Conservation (phyloP, 2,797 vertebrate genomes). For the Picus viridis region DNA sequence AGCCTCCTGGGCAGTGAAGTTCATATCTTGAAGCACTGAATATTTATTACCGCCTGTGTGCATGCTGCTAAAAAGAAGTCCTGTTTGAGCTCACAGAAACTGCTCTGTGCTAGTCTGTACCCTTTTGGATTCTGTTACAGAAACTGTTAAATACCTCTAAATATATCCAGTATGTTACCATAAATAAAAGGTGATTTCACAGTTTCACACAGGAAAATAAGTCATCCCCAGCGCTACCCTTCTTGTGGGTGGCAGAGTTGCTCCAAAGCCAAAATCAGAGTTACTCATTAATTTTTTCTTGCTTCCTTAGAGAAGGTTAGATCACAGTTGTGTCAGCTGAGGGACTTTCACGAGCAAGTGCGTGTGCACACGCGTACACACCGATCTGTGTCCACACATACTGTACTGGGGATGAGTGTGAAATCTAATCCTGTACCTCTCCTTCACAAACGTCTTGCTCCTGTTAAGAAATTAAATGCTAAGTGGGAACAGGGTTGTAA, state of each 20-base stretch:
- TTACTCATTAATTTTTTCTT: constrained; percentile 50
- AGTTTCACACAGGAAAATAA: constrained; percentile 33
- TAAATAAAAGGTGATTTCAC: constrained; percentile 35
- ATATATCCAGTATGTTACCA: background rate
- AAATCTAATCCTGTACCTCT: background rate
- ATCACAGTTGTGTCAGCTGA: constrained; percentile 42
- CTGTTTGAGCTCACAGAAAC: background rate
- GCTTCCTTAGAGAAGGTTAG: constrained; percentile 32
- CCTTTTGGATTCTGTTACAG: background rate
- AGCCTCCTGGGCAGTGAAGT: constrained; percentile 17
- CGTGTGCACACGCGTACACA: background rate
- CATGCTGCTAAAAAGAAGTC: background rate
- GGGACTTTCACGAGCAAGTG: background rate
- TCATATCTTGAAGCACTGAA: constrained; percentile 38
- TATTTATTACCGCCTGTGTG: background rate
- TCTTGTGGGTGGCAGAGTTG: constrained; percentile 41
- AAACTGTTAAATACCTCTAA: background rate
- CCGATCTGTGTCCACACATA: background rate
- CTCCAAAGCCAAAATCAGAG: constrained; percentile 56
- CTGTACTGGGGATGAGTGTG: background rate
- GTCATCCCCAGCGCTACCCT: constrained; percentile 28
- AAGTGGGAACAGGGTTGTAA: background rate
- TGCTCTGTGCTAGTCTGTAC: background rate
- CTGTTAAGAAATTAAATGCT: background rate
- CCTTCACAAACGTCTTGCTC: background rate